Evolutionary conservation across 2,888 invertebrate genomes (phyloP), one percentile per base, ranked within the genome.

Genomic region (Lycaena phlaeas): DNA sequence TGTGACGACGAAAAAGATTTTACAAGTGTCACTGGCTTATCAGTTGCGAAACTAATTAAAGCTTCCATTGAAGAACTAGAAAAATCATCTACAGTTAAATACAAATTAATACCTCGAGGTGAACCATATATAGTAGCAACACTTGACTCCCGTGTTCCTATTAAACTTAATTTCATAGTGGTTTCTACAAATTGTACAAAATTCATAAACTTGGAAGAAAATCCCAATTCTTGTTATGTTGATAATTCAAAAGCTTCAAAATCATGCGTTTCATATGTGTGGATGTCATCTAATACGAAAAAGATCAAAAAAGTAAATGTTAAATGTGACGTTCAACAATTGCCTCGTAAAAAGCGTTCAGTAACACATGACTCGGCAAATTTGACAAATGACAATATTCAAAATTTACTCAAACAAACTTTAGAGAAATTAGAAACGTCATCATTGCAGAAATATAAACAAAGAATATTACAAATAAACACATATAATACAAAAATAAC

Each of bases 341-440:
- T 43, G 25, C 36, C 43, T 27, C 54, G 65, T 7, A 50, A 47
- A 25, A 72, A 55, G 46, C 61, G 78, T 44, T 62, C 64, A 4
- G 29, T 64, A 14, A 42, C 56, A 2, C 29, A 54, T 27, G 52
- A 59, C 46, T 27, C 54, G 14, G 39, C 46, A 6, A 65, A 68
- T 44, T 45, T 54, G 2, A 61, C 61, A 27, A 42, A 48, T n/a
- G 67, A 72, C n/a, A 52, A 54, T 25, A 65, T 78, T 22, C 61
- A 72, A 44, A 52, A 62, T 22, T 49, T 76, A 45, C 68, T 74
- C 1, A 52, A 62, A 36, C 66, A 67, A 42, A 63, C 78, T 9
- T 46, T 81, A 36, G 55, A 72, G 15, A 70, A 81, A 51, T 51
- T 81, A 38, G 81, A 81, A 62, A 68, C 69, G 67, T 45, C 60